Base-by-base conservation (phyloP, 2,888 invertebrate species). In the Drosophila putrida region DNA sequence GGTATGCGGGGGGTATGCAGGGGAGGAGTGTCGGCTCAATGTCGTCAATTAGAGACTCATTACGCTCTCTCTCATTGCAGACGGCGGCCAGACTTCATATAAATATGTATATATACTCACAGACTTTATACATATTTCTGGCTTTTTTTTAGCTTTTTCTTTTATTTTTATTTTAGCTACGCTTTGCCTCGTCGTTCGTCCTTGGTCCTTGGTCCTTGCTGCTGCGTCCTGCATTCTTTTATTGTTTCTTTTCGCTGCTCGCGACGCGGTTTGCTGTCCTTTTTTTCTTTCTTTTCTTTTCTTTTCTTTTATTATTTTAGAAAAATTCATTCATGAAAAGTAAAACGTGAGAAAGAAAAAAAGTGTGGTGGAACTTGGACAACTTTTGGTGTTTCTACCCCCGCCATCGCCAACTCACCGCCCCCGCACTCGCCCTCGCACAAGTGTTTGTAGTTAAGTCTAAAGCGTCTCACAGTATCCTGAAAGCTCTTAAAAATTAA, bases 21-120 rank as follows among this genome's bases (percentile, higher is more conserved):
- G 33, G 27, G n/a, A 36, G 25, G 49, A 35, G 46, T 49, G 70
- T 55, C 67, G 69, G 73, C 90, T 82, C 82, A 88, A 78, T 87
- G 88, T 76, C 89, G 83, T 82, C 91, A 90, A 91, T 91, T 91
- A 91, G 90, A 91, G 88, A 89, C 89, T 91, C 90, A 91, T 91
- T 90, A 90, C 89, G 88, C 54, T 35, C 88, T 86, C 88, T 86
- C 79, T 78, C 83, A 88, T 81, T 90, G 89, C 89, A 90, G 90
- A 91, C 91, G 83, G 75, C 83, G 82, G 76, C 72, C 90, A 91
- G 90, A 91, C 90, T 86, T 84, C 76, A 81, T 61, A 64, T 55
- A 72, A 44, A 59, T 20, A 57, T 46, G 49, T 43, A 49, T 27
- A 36, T 35, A 39, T 27, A 33, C 15, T 27, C 13, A 41, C n/a